A percentile compares a stretch with the other conserved stretches of the same genome.
Conservation (phyloP, 2,888 invertebrate species). For the Thera obeliscata region DNA sequence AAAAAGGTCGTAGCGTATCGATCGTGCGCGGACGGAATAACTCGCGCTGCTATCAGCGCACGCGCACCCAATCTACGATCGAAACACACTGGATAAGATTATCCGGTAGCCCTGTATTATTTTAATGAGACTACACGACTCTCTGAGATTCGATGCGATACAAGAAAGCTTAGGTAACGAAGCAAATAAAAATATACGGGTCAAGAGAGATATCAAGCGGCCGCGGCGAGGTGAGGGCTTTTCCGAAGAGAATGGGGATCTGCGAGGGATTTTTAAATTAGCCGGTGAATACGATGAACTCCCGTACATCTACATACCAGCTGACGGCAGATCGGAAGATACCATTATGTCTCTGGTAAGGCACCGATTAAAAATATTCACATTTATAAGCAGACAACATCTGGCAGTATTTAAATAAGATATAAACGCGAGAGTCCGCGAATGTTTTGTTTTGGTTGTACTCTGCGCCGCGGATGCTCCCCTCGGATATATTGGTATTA, state of each 20-base stretch:
- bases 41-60: slow-evolving; percentile 80
- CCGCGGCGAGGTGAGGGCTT: slow-evolving; percentile 64
- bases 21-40: slow-evolving; percentile 80
- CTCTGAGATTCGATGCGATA: slow-evolving; percentile 79
- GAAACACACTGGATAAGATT: slow-evolving; percentile 83
- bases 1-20: slow-evolving; percentile 77
- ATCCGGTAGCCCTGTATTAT: slow-evolving; percentile 84
- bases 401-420: slow-evolving; percentile 83
- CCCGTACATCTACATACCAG: slow-evolving; percentile 78
- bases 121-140: slow-evolving; percentile 85
- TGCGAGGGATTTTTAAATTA: slow-evolving; percentile 76
- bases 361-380: slow-evolving; percentile 81
- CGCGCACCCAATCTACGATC: slow-evolving; percentile 84
- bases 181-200: slow-evolving; percentile 77
- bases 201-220: slow-evolving; percentile 79
- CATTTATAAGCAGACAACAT: slow-evolving; percentile 81
- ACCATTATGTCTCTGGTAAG: slow-evolving; percentile 82
- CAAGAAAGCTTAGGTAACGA: slow-evolving; percentile 81
- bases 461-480: slow-evolving; percentile 66
- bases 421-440: slow-evolving; percentile 78
- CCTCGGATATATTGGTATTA: slow-evolving; percentile 84
- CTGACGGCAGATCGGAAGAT: slow-evolving; percentile 82
- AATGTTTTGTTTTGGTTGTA: slow-evolving; percentile 75
- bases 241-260: slow-evolving; percentile 59
- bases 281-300: slow-evolving; percentile 77